Conservation (phyloP, 2,888 invertebrate species). For the Tetropium fuscum region DNA sequence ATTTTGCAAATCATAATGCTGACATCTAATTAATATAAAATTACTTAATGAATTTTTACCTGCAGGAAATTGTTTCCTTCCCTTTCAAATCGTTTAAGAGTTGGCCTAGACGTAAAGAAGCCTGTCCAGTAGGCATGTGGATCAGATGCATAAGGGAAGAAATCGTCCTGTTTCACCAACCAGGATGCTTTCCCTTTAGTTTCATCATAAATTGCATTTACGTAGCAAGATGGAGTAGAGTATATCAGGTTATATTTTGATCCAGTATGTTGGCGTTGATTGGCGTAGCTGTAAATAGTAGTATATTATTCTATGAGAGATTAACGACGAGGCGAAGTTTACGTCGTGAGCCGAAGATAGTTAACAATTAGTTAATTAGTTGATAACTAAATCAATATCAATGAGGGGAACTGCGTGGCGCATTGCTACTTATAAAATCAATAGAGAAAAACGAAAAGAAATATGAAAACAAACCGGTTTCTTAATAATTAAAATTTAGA, state of each 20-base stretch:
- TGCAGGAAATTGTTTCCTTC: constrained; percentile 82
- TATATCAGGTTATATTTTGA: constrained; percentile 82
- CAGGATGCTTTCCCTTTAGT: constrained; percentile 74
- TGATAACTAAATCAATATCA: no score
- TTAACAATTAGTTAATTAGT: no score
- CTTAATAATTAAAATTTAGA: no score
- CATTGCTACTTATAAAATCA: no score
- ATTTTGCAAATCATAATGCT: no score
- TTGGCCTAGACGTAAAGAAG: constrained; percentile 86
- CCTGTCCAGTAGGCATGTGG: constrained; percentile 95
- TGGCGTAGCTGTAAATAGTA: constrained; percentile 58
- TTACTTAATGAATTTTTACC: constrained; percentile 67
- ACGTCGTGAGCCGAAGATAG: no score
- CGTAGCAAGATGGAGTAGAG: constrained; percentile 88
- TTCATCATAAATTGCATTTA: constrained; percentile 81
- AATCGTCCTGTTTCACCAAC: constrained; percentile 84
- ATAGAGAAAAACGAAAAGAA: no score
- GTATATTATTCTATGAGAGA: no score
- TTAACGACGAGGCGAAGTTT: no score
- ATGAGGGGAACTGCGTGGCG: no score
- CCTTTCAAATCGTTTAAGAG: constrained; percentile 82
- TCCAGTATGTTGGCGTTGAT: constrained; percentile 71
- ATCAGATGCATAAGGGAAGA: constrained; percentile 92
- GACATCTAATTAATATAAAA: no score
- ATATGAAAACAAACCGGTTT: no score